Percentiles rank a stretch among this genome's conserved stretches.
Conservation (phyloP, 2,797 vertebrate genomes). For the Odontamblyopus rebecca region DNA sequence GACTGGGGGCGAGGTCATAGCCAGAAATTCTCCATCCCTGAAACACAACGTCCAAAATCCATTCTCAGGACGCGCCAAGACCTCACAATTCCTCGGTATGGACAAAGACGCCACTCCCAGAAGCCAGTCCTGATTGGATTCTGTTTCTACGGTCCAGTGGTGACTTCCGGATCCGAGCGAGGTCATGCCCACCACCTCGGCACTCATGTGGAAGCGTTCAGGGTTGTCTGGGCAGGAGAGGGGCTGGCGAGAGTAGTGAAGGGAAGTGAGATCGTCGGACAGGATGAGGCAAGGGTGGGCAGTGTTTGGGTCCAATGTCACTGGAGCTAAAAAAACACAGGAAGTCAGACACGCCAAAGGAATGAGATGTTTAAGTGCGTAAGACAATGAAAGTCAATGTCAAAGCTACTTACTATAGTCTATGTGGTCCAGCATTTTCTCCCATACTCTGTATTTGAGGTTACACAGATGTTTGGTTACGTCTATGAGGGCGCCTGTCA, state of each 20-base stretch:
- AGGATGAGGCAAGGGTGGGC: slow-evolving; percentile 78
- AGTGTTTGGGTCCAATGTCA: slow-evolving; percentile 80
- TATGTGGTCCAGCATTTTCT: slow-evolving; percentile 67
- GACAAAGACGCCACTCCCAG: slow-evolving; percentile 72
- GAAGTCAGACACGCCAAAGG: slow-evolving; percentile 15
- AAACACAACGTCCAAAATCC: slow-evolving; percentile 80
- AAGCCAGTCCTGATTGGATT: slow-evolving; percentile 76
- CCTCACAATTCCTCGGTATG: slow-evolving; percentile 52
- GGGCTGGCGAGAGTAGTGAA: slow-evolving; percentile 61
- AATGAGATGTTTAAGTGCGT: not conserved
- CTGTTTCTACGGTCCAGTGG: slow-evolving; percentile 75
- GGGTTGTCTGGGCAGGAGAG: slow-evolving; percentile 70
- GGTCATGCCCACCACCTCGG: slow-evolving; percentile 70
- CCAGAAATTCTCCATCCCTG: slow-evolving; percentile 67
- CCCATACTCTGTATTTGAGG: slow-evolving; percentile 75
- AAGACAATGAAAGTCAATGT: slow-evolving; percentile 1
- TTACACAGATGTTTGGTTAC: slow-evolving; percentile 72
- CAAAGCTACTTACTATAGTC: slow-evolving; percentile 72
- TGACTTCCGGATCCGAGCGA: slow-evolving; percentile 65
- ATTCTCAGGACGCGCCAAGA: slow-evolving; percentile 71
- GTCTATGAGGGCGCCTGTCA: slow-evolving; percentile 66
- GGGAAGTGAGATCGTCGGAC: slow-evolving; percentile 75
- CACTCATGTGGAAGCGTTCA: slow-evolving; percentile 77
- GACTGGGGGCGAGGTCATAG: slow-evolving; percentile 70
- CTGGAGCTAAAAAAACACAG: slow-evolving; percentile 62